Percentiles rank a stretch among this genome's conserved stretches.
These are phyloP conservation scores for Gorsachius goisagi DNA, from an alignment of 2,113 vertebrate genomes.

Conservation along the genomic window DNA sequence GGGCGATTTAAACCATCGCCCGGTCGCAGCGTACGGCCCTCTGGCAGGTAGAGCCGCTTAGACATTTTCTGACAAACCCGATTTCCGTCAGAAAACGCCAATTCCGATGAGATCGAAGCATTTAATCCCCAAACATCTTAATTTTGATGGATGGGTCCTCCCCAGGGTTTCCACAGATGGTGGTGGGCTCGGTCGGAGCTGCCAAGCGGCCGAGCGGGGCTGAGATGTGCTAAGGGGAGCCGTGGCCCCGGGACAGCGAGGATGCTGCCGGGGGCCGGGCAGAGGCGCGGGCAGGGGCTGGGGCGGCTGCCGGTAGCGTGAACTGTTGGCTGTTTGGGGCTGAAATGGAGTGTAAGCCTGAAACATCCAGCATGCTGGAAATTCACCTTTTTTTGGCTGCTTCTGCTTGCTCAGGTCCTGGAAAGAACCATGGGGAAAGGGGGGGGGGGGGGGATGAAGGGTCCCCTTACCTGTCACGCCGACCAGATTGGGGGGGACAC, in stretches of 20 bases:
- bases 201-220: background rate
- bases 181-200: background rate
- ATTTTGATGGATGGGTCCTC: background rate
- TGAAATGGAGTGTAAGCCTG: background rate
- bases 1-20: background rate
- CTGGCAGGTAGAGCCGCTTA: background rate
- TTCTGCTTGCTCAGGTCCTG: background rate
- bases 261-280: background rate
- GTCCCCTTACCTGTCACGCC: background rate
- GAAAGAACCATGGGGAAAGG: background rate
- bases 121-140: background rate
- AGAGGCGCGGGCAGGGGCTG: background rate
- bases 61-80: background rate
- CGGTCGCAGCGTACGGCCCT: rapidly evolving
- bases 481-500: rapidly evolving
- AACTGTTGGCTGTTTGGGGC: background rate
- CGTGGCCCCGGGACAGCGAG: rapidly evolving
- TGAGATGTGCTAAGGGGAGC: background rate
- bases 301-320: rapidly evolving
- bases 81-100: background rate
- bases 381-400: rapidly evolving
- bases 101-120: background rate
- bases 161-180: background rate
- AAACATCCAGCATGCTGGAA: background rate
- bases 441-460: background rate